These are phyloP conservation scores for Mastomys natalensis DNA, from an alignment of 2,113 vertebrate species.

Conservation along the genomic window DNA sequence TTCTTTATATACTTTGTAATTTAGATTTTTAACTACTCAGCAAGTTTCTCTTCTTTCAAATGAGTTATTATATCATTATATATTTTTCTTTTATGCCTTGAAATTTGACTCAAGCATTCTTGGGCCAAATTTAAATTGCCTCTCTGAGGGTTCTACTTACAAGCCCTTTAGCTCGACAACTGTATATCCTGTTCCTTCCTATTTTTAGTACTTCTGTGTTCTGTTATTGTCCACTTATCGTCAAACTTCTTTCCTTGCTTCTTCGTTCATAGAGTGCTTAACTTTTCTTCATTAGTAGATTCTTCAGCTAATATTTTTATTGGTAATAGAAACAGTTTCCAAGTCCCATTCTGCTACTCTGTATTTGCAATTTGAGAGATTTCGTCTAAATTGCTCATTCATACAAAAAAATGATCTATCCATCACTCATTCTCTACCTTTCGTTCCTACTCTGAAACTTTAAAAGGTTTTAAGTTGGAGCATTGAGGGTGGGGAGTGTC, in stretches of 20 bases:
- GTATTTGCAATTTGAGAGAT: conserved; percentile 29
- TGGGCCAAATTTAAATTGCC: conserved; percentile 24
- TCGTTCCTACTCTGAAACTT: background rate
- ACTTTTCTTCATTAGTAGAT: background rate
- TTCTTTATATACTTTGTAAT: conserved; percentile 62
- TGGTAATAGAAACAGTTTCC: conserved; percentile 13
- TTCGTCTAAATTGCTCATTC: conserved; percentile 29
- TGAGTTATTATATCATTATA: background rate
- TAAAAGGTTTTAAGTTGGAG: conserved; percentile 9
- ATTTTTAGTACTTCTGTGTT: background rate
- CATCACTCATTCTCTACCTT: background rate
- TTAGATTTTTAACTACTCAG: conserved; percentile 57
- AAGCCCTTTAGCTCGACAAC: background rate
- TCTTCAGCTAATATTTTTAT: conserved; percentile 11
- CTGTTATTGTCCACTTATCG: background rate
- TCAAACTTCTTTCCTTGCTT: background rate
- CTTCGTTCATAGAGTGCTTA: background rate
- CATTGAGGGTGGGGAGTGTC: too few relatives aligned
- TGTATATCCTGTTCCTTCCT: background rate
- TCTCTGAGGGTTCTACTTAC: background rate
- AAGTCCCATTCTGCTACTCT: background rate
- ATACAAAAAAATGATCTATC: background rate
- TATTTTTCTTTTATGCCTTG: conserved; percentile 52
- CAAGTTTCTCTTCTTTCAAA: conserved; percentile 43
- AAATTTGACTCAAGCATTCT: conserved; percentile 30